Percentiles rank a stretch among this genome's conserved stretches.
phyloP scores from a whole-genome alignment of 2,888 invertebrate species.

The Thyatira batis region DNA sequence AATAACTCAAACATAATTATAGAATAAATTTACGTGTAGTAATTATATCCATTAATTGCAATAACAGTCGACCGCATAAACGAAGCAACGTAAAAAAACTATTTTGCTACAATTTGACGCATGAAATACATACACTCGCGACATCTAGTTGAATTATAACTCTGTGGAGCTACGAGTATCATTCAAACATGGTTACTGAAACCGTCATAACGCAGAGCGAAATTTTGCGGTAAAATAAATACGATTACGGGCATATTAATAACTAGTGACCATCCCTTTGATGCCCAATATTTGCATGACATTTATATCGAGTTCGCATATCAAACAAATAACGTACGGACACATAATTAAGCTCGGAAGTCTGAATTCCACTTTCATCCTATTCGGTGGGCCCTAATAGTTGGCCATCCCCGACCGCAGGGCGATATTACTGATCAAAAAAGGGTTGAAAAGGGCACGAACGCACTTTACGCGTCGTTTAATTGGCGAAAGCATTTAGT shows the following conservation, averaged over 20 bases:
- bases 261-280: not conserved
- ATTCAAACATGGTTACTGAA: not conserved
- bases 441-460: constrained; percentile 51
- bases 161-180: too few relatives aligned
- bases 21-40: too few relatives aligned
- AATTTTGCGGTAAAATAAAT: not conserved
- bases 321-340: constrained; percentile 34
- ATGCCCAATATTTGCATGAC: not conserved
- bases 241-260: not conserved
- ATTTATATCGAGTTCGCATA: constrained; percentile 22
- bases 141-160: too few relatives aligned
- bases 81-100: too few relatives aligned
- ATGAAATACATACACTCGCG: too few relatives aligned
- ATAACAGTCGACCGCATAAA: too few relatives aligned
- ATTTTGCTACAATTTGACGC: too few relatives aligned
- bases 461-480: constrained; percentile 75
- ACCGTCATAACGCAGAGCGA: not conserved
- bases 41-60: too few relatives aligned
- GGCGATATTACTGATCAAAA: constrained; percentile 52
- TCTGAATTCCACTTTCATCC: constrained; percentile 48
- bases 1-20: too few relatives aligned
- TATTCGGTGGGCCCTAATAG: constrained; percentile 40
- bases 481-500: constrained; percentile 73
- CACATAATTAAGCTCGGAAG: constrained; percentile 44
- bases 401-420: constrained; percentile 41